These are phyloP conservation scores for Propithecus coquereli DNA, from an alignment of 2,113 vertebrate species.

Conservation along the genomic window DNA sequence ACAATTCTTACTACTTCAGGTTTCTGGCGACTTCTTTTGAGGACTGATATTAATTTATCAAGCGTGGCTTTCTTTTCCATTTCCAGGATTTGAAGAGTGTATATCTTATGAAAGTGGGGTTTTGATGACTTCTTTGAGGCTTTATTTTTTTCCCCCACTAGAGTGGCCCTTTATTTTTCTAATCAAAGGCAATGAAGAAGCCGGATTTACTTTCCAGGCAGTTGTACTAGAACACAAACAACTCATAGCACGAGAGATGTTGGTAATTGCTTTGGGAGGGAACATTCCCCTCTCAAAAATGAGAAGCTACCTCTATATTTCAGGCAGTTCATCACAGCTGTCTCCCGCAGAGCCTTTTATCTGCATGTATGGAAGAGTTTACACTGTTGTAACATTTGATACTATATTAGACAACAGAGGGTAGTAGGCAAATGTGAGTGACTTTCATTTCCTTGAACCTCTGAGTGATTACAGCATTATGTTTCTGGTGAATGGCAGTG, in stretches of 20 bases:
- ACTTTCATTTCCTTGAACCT: conserved; percentile 78
- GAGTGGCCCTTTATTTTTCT: conserved; percentile 53
- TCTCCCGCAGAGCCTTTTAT: conserved; percentile 60
- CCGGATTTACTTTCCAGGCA: conserved; percentile 38
- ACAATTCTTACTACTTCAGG: background rate
- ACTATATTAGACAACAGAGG: conserved; percentile 72
- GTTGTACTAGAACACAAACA: conserved; percentile 47
- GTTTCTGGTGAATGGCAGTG: conserved; percentile 73
- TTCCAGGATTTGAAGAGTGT: conserved; percentile 13
- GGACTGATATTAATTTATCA: conserved; percentile 28
- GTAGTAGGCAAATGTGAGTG: conserved; percentile 71
- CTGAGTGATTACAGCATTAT: conserved; percentile 74
- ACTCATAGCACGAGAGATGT: conserved; percentile 51
- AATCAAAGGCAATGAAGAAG: conserved; percentile 49
- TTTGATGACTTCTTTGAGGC: conserved; percentile 49
- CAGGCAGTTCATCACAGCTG: conserved; percentile 58
- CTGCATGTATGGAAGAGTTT: conserved; percentile 46
- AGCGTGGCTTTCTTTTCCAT: conserved; percentile 14
- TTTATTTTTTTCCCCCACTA: background rate
- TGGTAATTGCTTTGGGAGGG: conserved; percentile 69
- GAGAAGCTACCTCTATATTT: conserved; percentile 58
- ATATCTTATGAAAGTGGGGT: conserved; percentile 40
- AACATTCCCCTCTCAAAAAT: conserved; percentile 64
- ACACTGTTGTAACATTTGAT: conserved; percentile 68
- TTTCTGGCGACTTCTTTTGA: conserved; percentile 14